Evolutionary conservation across 2,797 vertebrate species (phyloP), one percentile per base, ranked within the genome.

Genomic region (Hyperoplus immaculatus): DNA sequence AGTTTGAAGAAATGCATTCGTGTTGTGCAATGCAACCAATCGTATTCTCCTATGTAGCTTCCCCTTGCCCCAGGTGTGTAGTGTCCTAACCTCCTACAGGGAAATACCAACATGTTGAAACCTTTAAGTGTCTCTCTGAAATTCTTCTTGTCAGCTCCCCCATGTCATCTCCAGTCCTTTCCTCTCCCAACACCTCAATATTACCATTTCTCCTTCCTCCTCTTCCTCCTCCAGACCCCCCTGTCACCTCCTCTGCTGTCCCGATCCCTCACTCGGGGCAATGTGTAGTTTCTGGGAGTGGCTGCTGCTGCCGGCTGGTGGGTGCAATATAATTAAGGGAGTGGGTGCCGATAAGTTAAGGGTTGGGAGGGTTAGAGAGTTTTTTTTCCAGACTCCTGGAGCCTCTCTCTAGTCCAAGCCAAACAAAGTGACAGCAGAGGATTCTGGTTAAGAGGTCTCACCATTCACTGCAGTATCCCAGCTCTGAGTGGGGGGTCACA

Each of bases 201-300:
- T 65, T 12, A 56, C 78, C 36, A 42, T 65, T 64, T 72, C 50
- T 65, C 43, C 3, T 57, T 15, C 14, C 54, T 1, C 68, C 66
- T 49, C 58, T 42, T 51, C 64, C 59, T 60, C 58, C 41, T 14
- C 15, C 47, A 13, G 50, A 70, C n/a, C 6, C 9, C 8, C 8
- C 41, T 16, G 12, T 15, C n/a, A 4, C 16, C 49, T 18, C 36
- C 57, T 21, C 57, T 55, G 5, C 8, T 12, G 36, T 66, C 61
- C 78, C 41, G 51, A 73, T 81, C 77, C 60, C 29, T 83, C 78
- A 86, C 88, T 88, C 1, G 13, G 70, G 85, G 88, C 86, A 79
- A 67, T 85, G 83, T 83, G 75, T 79, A 91, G 92, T 94, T 93
- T 94, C 93, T 88, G 91, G 93, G 93, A 92, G 93, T 93, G 91